These are phyloP conservation scores for Sphyrna mokarran DNA, from an alignment of 2,113 vertebrate species.

Conservation along the genomic window DNA sequence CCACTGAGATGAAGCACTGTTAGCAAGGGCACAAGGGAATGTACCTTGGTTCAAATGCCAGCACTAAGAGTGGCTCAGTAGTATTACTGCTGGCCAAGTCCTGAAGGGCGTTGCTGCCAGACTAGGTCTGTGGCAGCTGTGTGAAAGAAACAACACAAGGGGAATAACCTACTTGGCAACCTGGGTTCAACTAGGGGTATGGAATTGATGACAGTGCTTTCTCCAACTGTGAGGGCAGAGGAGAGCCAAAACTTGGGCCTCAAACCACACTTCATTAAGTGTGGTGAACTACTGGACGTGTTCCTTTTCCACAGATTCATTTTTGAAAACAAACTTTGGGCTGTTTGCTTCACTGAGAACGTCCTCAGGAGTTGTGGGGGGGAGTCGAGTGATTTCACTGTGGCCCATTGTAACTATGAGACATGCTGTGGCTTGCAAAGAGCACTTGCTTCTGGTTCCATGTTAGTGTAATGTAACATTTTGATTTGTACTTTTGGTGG, in stretches of 20 bases:
- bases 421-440: neutral
- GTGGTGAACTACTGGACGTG: neutral
- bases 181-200: neutral
- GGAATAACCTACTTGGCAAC: too few species aligned
- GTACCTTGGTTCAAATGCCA: too few species aligned
- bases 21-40: too few species aligned
- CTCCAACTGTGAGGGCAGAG: neutral
- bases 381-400: neutral
- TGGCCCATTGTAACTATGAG: neutral
- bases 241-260: neutral
- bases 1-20: too few species aligned
- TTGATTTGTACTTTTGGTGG: neutral
- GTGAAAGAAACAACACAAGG: too few species aligned
- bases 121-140: too few species aligned
- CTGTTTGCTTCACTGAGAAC: neutral
- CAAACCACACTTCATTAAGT: too few species aligned
- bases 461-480: neutral
- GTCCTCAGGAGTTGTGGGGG: neutral
- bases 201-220: neutral
- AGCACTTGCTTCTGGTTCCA: neutral
- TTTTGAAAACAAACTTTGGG: neutral
- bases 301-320: neutral
- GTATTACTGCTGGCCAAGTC: too few species aligned
- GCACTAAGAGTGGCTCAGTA: too few species aligned
- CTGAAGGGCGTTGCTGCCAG: too few species aligned